Evolutionary conservation across 2,888 invertebrate genomes (phyloP).

Genomic region (Scrobipalpa costella): DNA sequence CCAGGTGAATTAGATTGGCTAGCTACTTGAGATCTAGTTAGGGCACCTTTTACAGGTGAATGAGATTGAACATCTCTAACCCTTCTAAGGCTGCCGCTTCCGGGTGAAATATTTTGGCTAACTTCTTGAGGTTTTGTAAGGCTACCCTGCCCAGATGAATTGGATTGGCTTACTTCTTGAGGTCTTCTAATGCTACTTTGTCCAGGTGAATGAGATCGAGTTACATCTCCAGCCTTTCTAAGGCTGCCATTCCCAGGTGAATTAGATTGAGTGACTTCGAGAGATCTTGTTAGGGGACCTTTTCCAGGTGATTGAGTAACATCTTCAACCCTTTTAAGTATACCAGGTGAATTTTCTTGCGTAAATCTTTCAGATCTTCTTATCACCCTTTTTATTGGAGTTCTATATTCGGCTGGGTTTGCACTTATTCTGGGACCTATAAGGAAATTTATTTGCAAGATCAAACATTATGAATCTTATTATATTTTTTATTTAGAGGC

Average conservation of each 20-base stretch:
- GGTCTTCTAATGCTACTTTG: not conserved
- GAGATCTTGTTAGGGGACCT: too few relatives aligned
- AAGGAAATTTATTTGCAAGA: not conserved
- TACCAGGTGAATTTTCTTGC: too few relatives aligned
- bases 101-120: not conserved
- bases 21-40: too few relatives aligned
- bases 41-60: not conserved
- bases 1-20: not conserved
- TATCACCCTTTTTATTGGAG: not conserved
- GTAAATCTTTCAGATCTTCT: not conserved
- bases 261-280: too few relatives aligned
- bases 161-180: conserved; percentile 2
- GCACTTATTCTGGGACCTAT: not conserved
- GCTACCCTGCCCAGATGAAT: not conserved
- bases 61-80: not conserved
- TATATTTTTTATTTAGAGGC: too few relatives aligned
- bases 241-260: not conserved
- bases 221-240: not conserved
- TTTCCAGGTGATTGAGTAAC: too few relatives aligned
- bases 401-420: not conserved
- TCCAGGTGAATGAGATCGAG: not conserved
- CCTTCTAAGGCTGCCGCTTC: not conserved
- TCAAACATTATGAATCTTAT: too few relatives aligned
- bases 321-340: too few relatives aligned
- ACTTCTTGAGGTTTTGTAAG: too few relatives aligned